phyloP scores from a whole-genome alignment of 2,888 invertebrate genomes.

The Tortricodes alternella region DNA sequence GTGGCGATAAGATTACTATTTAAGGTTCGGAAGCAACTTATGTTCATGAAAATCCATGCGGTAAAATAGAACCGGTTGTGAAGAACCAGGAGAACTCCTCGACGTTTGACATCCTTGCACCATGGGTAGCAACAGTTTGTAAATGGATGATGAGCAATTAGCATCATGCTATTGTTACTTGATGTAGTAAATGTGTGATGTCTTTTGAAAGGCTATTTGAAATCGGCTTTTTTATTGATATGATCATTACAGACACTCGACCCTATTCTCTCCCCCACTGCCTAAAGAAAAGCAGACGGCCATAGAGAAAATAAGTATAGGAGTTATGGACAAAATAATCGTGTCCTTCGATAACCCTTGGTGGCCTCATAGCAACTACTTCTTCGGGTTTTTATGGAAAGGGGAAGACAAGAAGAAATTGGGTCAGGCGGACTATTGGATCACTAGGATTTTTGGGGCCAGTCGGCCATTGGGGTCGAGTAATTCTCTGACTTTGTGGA shows the following conservation, averaged over 20 bases:
- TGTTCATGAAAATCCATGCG: too few species aligned
- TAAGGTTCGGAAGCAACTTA: too few species aligned
- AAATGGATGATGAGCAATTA: too few species aligned
- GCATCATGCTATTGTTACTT: too few species aligned
- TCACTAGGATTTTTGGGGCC: slow-evolving; percentile 37
- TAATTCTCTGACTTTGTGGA: slow-evolving; percentile 41
- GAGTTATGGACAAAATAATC: slow-evolving; percentile 86
- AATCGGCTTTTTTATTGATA: neutral
- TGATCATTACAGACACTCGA: slow-evolving; percentile 50
- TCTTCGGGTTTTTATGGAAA: slow-evolving; percentile 62
- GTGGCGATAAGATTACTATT: too few species aligned
- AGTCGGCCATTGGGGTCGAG: slow-evolving; percentile 35
- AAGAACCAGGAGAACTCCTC: too few species aligned
- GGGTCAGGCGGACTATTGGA: slow-evolving; percentile 36
- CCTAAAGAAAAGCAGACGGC: slow-evolving; percentile 76
- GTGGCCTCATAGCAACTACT: slow-evolving; percentile 75
- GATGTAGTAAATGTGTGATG: too few species aligned
- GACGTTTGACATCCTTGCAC: too few species aligned
- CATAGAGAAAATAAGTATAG: slow-evolving; percentile 84
- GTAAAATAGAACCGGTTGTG: too few species aligned
- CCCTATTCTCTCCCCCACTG: slow-evolving; percentile 81
- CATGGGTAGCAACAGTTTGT: too few species aligned
- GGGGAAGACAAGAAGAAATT: slow-evolving; percentile 35
- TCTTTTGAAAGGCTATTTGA: too few species aligned
- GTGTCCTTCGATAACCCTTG: slow-evolving; percentile 84